A percentile compares a stretch with the other conserved stretches of the same genome.
Evolutionary conservation across 2,113 vertebrate species (phyloP).

Genomic region (Cephalopholis sonnerati): DNA sequence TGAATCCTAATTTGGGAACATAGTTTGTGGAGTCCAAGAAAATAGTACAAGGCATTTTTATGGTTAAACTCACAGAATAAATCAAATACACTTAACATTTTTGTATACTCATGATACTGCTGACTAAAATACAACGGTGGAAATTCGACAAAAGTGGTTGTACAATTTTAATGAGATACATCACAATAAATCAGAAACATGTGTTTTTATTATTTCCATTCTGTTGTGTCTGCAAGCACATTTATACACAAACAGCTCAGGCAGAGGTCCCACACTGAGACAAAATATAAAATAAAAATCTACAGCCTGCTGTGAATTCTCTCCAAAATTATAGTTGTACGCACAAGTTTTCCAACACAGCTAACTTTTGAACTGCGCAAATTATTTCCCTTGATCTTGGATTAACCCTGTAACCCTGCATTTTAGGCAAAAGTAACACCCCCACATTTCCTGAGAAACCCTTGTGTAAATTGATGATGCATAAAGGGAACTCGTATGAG

Average conservation of each 20-base stretch:
- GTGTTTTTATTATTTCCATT: neutral
- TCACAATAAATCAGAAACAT: neutral
- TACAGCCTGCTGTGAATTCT: neutral
- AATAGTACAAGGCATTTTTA: neutral
- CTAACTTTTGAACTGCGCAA: neutral
- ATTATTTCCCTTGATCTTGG: neutral
- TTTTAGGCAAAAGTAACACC: neutral
- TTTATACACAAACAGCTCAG: neutral
- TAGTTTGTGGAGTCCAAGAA: neutral
- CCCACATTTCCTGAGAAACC: neutral
- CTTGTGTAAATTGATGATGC: conserved; percentile 19
- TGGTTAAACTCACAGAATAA: neutral
- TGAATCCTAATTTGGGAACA: neutral
- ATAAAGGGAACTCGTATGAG: neutral
- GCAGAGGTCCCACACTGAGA: neutral
- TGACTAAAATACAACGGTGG: neutral
- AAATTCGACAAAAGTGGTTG: neutral
- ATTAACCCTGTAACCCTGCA: neutral
- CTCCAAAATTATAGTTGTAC: neutral
- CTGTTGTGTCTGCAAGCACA: neutral
- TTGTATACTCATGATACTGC: neutral
- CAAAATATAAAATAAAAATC: neutral
- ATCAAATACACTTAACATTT: neutral
- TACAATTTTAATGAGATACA: neutral
- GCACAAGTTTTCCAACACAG: neutral